These are phyloP conservation scores for Rhynchotus rufescens DNA, from an alignment of 2,797 vertebrate species.

Conservation along the genomic window DNA sequence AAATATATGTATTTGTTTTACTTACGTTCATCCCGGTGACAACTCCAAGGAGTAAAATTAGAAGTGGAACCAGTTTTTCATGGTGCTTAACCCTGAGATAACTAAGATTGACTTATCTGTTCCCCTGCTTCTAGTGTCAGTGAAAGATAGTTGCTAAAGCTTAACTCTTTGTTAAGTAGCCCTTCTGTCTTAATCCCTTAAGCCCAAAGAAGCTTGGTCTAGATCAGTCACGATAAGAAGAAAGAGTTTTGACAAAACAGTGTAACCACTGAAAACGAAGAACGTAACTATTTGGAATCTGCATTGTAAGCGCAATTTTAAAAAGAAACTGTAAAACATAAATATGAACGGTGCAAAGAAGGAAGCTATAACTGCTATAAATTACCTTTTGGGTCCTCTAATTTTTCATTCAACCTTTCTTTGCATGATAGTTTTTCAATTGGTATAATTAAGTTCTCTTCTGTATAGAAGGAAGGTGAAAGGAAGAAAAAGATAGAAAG, in stretches of 20 bases:
- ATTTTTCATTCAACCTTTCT: conserved; percentile 84
- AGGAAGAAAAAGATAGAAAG: conserved; percentile 62
- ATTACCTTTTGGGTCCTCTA: conserved; percentile 84
- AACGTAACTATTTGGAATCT: background rate
- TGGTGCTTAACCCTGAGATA: background rate
- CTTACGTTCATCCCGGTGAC: background rate
- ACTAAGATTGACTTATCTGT: background rate
- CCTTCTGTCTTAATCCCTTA: background rate
- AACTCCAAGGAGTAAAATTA: background rate
- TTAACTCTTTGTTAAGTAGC: background rate
- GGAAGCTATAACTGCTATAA: background rate
- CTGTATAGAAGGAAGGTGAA: conserved; percentile 74
- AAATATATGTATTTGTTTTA: background rate
- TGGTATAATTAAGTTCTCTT: conserved; percentile 85
- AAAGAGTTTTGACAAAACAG: background rate
- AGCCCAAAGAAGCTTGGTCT: background rate
- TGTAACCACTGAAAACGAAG: background rate
- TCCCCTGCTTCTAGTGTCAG: background rate
- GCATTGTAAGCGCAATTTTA: background rate
- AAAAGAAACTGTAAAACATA: background rate
- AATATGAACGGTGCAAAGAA: background rate
- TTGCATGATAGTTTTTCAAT: conserved; percentile 84
- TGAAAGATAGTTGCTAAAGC: background rate
- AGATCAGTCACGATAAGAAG: background rate
- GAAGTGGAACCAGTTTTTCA: background rate